Conservation (phyloP, 2,113 vertebrate genomes). For the Phaethon lepturus region DNA sequence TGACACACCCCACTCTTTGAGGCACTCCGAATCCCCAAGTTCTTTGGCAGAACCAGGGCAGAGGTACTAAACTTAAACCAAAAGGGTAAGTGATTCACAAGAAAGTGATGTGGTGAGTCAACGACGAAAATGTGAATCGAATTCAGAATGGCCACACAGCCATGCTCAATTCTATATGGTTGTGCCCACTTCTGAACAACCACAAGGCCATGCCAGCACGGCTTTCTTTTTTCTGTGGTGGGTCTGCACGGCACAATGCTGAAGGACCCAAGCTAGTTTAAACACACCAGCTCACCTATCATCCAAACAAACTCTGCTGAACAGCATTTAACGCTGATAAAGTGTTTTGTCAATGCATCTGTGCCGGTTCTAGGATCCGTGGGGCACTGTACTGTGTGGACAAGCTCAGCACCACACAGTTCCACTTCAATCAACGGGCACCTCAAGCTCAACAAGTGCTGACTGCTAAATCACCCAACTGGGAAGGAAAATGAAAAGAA, state of each 20-base stretch:
- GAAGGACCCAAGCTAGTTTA: neutral
- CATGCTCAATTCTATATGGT: neutral
- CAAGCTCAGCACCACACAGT: neutral
- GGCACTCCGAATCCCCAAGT: neutral
- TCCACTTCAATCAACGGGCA: neutral
- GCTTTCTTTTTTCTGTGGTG: neutral
- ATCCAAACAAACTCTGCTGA: neutral
- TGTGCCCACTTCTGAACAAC: neutral
- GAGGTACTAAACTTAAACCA: neutral
- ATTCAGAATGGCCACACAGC: neutral
- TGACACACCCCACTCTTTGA: neutral
- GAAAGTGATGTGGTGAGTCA: neutral
- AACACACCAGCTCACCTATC: neutral
- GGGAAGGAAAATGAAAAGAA: neutral
- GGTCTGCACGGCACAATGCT: neutral
- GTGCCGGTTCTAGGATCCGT: neutral
- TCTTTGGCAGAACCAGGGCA: neutral
- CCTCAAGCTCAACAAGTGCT: neutral
- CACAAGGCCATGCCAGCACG: neutral
- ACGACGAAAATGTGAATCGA: neutral
- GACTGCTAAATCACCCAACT: neutral
- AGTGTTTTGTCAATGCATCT: neutral
- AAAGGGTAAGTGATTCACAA: neutral
- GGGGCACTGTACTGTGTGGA: neutral
- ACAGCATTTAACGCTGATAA: neutral